Base-by-base conservation (phyloP, 1,140 invertebrate species). In the Anagrus nilaparvatae region DNA sequence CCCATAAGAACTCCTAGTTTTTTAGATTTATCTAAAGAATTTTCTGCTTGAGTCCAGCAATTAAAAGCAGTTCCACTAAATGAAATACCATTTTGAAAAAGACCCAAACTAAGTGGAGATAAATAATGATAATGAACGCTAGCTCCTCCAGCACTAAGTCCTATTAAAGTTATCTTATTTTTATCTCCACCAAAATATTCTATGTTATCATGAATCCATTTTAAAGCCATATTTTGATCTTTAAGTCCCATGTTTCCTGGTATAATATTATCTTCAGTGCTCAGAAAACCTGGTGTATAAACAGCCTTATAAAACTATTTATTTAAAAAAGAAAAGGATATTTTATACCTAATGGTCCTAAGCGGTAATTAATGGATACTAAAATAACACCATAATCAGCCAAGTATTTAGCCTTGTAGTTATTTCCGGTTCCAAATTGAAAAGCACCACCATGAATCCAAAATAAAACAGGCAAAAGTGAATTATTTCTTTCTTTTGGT, bases 11-110 rank as follows among this genome's bases (percentile, higher is more conserved):
- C 52, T 0, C 78, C 79, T 3, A 91, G 56, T 46, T 75, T 67
- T 31, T 73, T 70, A 0, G 86, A 76, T 52, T 85, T 85, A 45
- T 78, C 69, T 3, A 71, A 58, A 0, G 82, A 68, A 25, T 79
- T 75, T 52, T 79, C 70, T 2, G 77, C 70, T 27, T 82, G 67
- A 0, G 81, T 74, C 87, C 82, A 92, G 3, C 75, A 75, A 50
- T 73, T 65, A 2, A 87, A 60, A 4, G 78, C 75, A 10, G 79
- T 79, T 0, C 87, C 88, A 55, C 85, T 89, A 62, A 82, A 76
- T 0, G 87, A 78, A 32, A 91, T 80, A 4, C 80, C 85, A 34
- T 76, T 55, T 53, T 53, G 55, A 44, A 68, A 68, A 6, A 67
- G 52, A 13, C 56, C 58, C 10, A 48, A 43, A 30, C 60, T 65